phyloP scores from a whole-genome alignment of 2,797 vertebrate species.

The Apodemus agrarius region DNA sequence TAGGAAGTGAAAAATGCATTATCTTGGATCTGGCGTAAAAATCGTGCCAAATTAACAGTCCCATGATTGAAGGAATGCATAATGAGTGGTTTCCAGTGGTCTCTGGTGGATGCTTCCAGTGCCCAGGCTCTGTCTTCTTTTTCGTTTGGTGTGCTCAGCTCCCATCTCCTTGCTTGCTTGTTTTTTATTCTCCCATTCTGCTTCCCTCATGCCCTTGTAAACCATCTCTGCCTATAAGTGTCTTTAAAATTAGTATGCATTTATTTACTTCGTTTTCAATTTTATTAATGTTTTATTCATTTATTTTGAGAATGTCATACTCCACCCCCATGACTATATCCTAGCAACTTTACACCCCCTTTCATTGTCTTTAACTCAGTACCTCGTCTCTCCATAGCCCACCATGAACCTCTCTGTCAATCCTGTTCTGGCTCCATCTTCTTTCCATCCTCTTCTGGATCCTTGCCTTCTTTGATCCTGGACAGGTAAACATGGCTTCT shows the following conservation, averaged over 20 bases:
- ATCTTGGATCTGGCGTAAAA: background rate
- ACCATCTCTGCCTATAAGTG: background rate
- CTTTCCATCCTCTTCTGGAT: background rate
- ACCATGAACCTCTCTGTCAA: too few species aligned
- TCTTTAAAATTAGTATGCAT: background rate
- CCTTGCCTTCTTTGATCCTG: background rate
- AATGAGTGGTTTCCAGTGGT: background rate
- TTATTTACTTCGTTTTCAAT: background rate
- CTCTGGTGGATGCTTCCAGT: background rate
- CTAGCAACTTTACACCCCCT: background rate
- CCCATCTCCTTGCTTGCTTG: background rate
- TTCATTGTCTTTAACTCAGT: background rate
- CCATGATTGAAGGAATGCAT: background rate
- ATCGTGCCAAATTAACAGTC: background rate
- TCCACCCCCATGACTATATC: background rate
- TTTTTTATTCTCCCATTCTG: background rate
- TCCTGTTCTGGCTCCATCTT: too few species aligned
- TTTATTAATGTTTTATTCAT: background rate
- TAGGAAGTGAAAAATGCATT: conserved; percentile 32
- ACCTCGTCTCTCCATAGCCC: background rate
- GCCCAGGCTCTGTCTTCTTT: background rate
- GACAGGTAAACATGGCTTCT: background rate
- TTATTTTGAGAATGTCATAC: background rate
- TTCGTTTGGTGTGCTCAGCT: background rate
- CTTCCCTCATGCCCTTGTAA: background rate